phyloP scores from a whole-genome alignment of 2,797 vertebrate species.

The Coregonus ussuriensis region DNA sequence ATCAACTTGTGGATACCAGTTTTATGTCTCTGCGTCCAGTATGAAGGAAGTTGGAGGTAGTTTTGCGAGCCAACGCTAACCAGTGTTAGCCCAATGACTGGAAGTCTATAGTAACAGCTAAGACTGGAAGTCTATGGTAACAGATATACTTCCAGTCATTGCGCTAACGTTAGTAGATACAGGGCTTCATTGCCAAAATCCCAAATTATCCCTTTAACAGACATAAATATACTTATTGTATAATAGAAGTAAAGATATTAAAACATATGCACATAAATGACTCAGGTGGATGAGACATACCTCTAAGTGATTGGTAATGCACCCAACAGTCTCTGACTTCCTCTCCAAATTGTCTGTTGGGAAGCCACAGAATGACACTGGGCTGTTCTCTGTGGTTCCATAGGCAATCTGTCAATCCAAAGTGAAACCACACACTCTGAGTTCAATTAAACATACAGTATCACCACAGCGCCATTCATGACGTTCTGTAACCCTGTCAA shows the following conservation, averaged over 20 bases:
- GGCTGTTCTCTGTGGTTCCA: conserved; percentile 96
- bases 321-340: conserved; percentile 82
- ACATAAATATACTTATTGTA: neutral
- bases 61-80: too few species aligned
- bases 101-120: too few species aligned
- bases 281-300: conserved; percentile 62
- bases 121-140: too few species aligned
- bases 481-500: neutral
- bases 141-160: too few species aligned
- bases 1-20: neutral
- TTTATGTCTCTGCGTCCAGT: neutral
- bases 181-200: too few species aligned
- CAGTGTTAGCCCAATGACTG: too few species aligned
- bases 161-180: too few species aligned
- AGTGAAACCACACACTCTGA: neutral
- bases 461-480: neutral
- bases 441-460: neutral
- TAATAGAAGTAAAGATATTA: neutral
- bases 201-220: too few species aligned
- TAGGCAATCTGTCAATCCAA: conserved; percentile 82
- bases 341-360: conserved; percentile 74
- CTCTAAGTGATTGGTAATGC: conserved; percentile 84
- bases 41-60: too few species aligned
- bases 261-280: neutral
- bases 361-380: conserved; percentile 84